These are phyloP conservation scores for Pteronura brasiliensis DNA, from an alignment of 2,113 vertebrate genomes.

Conservation along the genomic window DNA sequence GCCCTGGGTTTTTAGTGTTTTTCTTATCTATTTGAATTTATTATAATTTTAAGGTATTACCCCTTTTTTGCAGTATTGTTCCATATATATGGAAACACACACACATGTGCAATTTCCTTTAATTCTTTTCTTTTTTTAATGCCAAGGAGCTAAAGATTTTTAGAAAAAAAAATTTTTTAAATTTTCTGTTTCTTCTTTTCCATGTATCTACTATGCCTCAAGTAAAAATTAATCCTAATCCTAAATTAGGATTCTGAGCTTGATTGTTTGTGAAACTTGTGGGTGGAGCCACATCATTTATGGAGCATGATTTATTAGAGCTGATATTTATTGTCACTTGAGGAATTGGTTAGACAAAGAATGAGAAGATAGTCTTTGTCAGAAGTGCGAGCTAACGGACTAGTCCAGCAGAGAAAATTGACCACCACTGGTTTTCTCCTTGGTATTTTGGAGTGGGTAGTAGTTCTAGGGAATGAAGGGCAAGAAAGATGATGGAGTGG, in stretches of 20 bases:
- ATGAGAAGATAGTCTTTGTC: not conserved
- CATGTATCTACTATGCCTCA: not conserved
- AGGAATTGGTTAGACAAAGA: not conserved
- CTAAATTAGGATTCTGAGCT: not conserved
- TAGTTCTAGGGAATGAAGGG: not conserved
- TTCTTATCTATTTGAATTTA: conserved; percentile 19
- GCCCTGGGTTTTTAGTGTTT: not conserved
- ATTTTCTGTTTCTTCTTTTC: not conserved
- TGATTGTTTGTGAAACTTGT: not conserved
- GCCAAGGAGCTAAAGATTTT: not conserved
- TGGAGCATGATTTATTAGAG: not conserved
- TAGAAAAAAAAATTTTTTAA: not conserved
- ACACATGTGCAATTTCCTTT: not conserved
- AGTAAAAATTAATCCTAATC: conserved; percentile 38
- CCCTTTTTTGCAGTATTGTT: not conserved
- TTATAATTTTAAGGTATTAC: not conserved
- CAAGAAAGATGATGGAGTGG: not conserved
- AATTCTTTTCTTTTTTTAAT: not conserved
- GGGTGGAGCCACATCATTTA: not conserved
- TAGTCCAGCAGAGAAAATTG: not conserved
- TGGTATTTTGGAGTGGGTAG: not conserved
- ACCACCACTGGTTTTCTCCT: not conserved
- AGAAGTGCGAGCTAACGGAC: not conserved
- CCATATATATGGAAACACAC: not conserved
- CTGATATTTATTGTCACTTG: not conserved